Evolutionary conservation across 2,888 invertebrate genomes (phyloP), one percentile per base, ranked within the genome.

Genomic region (Eilema caniola): DNA sequence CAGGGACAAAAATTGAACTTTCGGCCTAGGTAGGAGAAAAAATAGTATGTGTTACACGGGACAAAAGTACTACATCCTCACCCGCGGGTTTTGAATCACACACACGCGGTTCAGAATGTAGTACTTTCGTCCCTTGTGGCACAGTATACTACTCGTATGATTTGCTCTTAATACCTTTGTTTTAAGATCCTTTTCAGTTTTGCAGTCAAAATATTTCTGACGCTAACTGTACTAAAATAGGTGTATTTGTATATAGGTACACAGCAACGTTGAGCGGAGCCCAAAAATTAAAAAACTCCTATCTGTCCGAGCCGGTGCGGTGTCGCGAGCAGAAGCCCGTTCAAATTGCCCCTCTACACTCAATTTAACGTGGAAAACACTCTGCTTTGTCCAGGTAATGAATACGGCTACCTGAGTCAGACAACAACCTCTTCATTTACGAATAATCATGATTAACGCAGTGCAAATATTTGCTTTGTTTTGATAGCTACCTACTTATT

Each of bases 331-430:
- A 95, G 93, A 86, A 88, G 88, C 83, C 88, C 89, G 86, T 88
- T 89, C 88, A 87, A 90, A 94, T 93, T 93, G 93, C 93, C 93
- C 91, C 92, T 90, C 92, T 90, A 87, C 93, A 93, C 93, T 91
- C 93, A 92, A 93, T 93, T 93, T 90, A 92, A 92, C 92, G 89
- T 91, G 89, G 89, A 92, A 93, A 93, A 92, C 93, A 92, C 94
- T 95, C 90, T 83, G 90, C 88, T 92, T 94, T 94, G 93, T 94
- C 88, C 90, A 86, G 86, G 89, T 94, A 94, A 95, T 92, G 90
- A 92, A 93, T 85, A 85, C 83, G 73, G 79, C 81, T 81, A 84
- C 85, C 85, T 84, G 83, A 80, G 75, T 77, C 81, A 80, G 81
- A 85, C 81, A 85, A 86, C 87, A 84, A 78, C 73, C 86, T 79